Evolutionary conservation across 2,113 vertebrate genomes (phyloP).

Genomic region (Psittacula cyanocephala): DNA sequence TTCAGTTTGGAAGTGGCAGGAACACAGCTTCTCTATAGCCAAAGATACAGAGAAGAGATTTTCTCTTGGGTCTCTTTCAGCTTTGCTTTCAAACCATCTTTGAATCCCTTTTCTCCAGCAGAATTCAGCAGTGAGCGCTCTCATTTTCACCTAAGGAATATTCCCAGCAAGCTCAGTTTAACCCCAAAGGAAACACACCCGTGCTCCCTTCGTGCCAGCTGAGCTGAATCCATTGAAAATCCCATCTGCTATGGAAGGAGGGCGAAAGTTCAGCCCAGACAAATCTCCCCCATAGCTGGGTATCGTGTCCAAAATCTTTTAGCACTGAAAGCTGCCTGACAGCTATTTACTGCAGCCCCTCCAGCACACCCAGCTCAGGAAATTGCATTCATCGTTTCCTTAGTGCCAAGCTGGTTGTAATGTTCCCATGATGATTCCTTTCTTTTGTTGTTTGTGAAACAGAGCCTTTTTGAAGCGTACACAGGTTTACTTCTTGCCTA

Average conservation of each 20-base stretch:
- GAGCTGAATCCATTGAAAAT: background rate
- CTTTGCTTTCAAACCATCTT: background rate
- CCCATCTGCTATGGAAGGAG: background rate
- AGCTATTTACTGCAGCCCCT: slow-evolving; percentile 21
- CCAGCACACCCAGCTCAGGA: slow-evolving; percentile 50
- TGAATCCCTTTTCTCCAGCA: background rate
- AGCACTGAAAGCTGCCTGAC: background rate
- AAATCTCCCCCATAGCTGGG: background rate
- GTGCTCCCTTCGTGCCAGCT: background rate
- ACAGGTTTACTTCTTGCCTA: background rate
- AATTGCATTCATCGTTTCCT: slow-evolving; percentile 57
- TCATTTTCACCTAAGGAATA: background rate
- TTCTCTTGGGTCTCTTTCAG: background rate
- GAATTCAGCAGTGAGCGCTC: background rate
- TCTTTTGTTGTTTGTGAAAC: slow-evolving; percentile 2
- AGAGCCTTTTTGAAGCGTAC: background rate
- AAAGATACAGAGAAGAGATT: background rate
- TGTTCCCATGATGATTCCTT: slow-evolving; percentile 30
- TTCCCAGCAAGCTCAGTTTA: background rate
- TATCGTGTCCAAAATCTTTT: background rate
- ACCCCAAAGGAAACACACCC: background rate
- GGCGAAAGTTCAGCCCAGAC: background rate
- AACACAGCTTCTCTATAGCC: background rate
- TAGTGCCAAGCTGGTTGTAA: slow-evolving; percentile 3
- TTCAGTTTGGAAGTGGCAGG: background rate